Base-by-base conservation (phyloP, 2,113 vertebrate genomes). In the Vanacampus margaritifer region DNA sequence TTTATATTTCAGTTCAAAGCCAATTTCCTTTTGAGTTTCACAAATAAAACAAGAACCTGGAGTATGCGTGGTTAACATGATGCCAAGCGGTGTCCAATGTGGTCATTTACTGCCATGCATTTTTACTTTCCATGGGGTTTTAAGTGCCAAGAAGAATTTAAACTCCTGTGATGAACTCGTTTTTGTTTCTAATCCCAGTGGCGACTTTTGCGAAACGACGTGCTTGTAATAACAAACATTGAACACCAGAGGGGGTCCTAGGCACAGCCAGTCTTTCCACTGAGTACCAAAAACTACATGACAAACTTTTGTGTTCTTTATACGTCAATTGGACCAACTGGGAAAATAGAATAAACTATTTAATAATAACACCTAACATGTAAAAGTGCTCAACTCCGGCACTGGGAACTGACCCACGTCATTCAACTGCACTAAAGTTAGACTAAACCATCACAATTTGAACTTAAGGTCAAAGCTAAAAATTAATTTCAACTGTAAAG, bases 221-320 rank as follows among this genome's bases (percentile, higher is more conserved):
- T 9, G 57, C 6, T 7, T 71, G 74, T 64, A 48, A 32, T 57
- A n/a, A 45, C 23, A 62, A 0, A 1, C 16, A 1, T 57, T 41
- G 14, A 19, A 36, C 83, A 72, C 51, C 3, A 82, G 80, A 68
- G 68, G 78, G 64, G 3, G 4, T 0, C 58, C 37, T n/a, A 39
- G 43, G 43, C 69, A 6, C 39, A 23, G 11, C 58, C 36, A 39
- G 17, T 36, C 36, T 26, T 57, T 16, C 24, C 3, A 28, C 28
- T 32, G 14, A 10, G 7, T 35, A 11, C 19, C 5, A 23, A 61
- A 5, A 23, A 11, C 14, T 21, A 7, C 17, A 46, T 21, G 17
- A 17, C 17, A 46, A 46, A 46, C 16, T 46, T 16, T 11, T 51
- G 48, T 50, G 21, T 9, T n/a, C 1, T 35, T 5, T n/a, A 21